Conservation (phyloP, 2,797 vertebrate genomes). For the Muraenolepis orangiensis region DNA sequence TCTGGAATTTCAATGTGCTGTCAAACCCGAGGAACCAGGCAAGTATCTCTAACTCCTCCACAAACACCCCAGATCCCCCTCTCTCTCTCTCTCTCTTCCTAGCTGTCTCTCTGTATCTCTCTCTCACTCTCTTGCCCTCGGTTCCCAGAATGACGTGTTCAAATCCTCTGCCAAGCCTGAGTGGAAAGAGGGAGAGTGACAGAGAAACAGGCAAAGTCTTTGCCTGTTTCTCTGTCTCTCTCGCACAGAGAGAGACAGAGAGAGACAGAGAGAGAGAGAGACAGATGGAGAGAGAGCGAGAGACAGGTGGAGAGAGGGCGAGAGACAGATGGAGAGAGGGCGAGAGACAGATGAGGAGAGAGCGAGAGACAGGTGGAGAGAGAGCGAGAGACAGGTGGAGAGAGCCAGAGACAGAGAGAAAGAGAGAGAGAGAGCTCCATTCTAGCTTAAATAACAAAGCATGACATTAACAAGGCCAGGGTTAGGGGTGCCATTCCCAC, state of each 20-base stretch:
- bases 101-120: constrained; percentile 3
- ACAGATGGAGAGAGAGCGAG: background rate
- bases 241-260: background rate
- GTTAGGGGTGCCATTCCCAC: background rate
- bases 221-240: too few species aligned
- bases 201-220: too few species aligned
- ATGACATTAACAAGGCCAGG: background rate
- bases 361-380: too few species aligned
- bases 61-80: background rate
- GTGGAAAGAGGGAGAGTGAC: background rate
- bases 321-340: background rate
- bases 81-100: constrained; percentile 1
- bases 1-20: background rate
- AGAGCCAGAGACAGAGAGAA: too few species aligned
- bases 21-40: background rate
- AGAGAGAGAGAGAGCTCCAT: background rate
- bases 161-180: background rate
- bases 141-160: background rate
- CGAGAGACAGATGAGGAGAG: too few species aligned
- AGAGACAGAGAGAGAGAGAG: background rate
- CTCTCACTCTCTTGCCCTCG: background rate
- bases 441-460: background rate
- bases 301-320: background rate
- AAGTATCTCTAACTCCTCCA: background rate
- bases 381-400: too few species aligned